Conservation (phyloP, 2,113 vertebrate genomes). For the Gymnobelideus leadbeateri region DNA sequence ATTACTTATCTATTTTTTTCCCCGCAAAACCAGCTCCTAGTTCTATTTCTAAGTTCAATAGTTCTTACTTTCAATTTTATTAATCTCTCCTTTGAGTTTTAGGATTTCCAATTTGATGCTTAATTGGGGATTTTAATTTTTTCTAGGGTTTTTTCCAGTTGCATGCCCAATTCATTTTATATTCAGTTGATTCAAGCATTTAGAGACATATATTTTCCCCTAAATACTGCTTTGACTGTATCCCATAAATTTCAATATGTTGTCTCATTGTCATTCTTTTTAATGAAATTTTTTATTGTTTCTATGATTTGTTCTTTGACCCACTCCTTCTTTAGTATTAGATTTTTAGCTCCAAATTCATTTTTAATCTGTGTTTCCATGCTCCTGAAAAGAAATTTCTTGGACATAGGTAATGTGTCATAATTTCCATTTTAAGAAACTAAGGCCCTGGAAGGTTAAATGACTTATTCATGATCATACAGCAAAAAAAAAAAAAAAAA, state of each 20-base stretch:
- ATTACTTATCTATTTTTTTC: background rate
- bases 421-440: background rate
- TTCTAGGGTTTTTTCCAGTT: background rate
- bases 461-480: background rate
- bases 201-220: background rate
- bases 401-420: background rate
- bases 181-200: background rate
- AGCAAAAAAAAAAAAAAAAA: background rate
- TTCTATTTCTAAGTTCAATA: background rate
- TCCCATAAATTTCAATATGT: background rate
- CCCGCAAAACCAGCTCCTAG: background rate
- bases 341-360: background rate
- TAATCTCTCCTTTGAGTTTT: background rate
- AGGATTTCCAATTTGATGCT: background rate
- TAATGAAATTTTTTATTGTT: background rate
- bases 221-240: background rate
- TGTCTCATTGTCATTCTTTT: background rate
- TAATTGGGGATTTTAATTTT: background rate
- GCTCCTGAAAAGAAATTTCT: background rate
- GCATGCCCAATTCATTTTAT: background rate
- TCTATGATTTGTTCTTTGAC: background rate
- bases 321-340: background rate
- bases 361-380: background rate
- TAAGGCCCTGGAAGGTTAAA: background rate
- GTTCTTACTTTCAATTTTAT: background rate